These are phyloP conservation scores for Kryptopterus vitreolus DNA, from an alignment of 2,797 vertebrate species.

Conservation along the genomic window DNA sequence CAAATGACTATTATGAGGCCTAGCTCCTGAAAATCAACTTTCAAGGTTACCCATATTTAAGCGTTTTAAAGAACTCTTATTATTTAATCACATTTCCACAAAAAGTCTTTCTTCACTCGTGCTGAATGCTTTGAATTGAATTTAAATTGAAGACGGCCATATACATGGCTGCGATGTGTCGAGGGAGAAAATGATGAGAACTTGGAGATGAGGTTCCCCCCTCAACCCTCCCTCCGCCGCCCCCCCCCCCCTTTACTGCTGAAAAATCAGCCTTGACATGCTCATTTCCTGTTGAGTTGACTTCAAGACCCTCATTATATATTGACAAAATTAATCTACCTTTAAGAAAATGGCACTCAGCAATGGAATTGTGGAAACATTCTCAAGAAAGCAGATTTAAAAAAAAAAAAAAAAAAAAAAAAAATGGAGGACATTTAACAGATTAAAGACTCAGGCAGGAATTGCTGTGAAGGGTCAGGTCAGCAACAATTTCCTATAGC, in stretches of 20 bases:
- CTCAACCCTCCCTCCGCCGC: no score
- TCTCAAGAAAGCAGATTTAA: conserved; percentile 54
- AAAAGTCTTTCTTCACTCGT: conserved; percentile 35
- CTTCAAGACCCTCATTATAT: conserved; percentile 74
- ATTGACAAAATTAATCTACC: conserved; percentile 75
- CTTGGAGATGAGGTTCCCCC: conserved; percentile 61
- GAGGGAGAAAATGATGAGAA: conserved; percentile 63
- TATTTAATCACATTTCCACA: conserved; percentile 33
- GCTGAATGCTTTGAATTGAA: conserved; percentile 45
- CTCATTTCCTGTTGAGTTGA: conserved; percentile 72
- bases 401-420: conserved; percentile 3
- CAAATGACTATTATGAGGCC: neutral
- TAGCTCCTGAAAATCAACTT: conserved; percentile 31
- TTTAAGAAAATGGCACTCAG: conserved; percentile 70
- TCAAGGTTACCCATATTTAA: conserved; percentile 45
- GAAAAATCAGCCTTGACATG: conserved; percentile 70
- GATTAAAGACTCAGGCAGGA: conserved; percentile 22
- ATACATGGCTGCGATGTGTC: conserved; percentile 56
- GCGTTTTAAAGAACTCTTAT: conserved; percentile 30
- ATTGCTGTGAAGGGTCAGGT: neutral
- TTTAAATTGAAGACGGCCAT: conserved; percentile 49
- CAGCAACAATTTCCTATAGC: conserved; percentile 4
- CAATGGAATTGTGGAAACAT: conserved; percentile 58
- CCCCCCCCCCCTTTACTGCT: conserved; percentile 59
- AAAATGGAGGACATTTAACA: neutral